Evolutionary conservation across 2,888 invertebrate genomes (phyloP), one percentile per base, ranked within the genome.

Genomic region (Gasteruption jaculator): DNA sequence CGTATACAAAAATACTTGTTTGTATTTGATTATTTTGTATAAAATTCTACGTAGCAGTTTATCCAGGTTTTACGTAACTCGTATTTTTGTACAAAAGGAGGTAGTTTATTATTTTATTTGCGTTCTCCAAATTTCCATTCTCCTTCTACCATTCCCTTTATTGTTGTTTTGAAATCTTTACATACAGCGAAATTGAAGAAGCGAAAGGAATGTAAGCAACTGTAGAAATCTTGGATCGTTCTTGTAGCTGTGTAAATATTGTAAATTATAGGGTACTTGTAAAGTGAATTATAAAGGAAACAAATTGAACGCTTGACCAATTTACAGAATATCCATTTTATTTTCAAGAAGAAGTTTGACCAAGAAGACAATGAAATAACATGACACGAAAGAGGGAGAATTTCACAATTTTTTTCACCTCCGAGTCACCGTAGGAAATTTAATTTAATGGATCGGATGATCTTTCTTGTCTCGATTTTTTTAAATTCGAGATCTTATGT

Each of bases 221-320:
- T 26, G 18, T 15, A 16, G 21, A 15, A 12, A 12, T 8, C 10
- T 16, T 19, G 33, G 26, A 39, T 27, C 19, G 36, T 48, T 41
- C 35, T 42, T 21, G 46, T 39, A 34, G 43, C 52, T 26, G 11
- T 61, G 61, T 60, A 61, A 56, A 61, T 61, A 61, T 45, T 61
- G 60, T 60, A 59, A 22, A 61, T 58, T 46, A n/a, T n/a, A n/a
- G n/a, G n/a, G n/a, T 41, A 53, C 44, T 49, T 57, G 52, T 60
- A 60, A 59, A 56, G 43, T 54, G 48, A 22, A 31, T 22, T 43
- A 27, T 37, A 21, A 41, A 40, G 22, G 27, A 42, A 41, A 41
- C 21, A 46, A 48, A 51, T 45, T 25, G 36, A 53, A 33, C 36
- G 54, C 57, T 59, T 57, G 60, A 60, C 57, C 58, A 59, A 58